These are phyloP conservation scores for Harpagoxenus sublaevis DNA, from an alignment of 2,888 invertebrate genomes.

Conservation along the genomic window DNA sequence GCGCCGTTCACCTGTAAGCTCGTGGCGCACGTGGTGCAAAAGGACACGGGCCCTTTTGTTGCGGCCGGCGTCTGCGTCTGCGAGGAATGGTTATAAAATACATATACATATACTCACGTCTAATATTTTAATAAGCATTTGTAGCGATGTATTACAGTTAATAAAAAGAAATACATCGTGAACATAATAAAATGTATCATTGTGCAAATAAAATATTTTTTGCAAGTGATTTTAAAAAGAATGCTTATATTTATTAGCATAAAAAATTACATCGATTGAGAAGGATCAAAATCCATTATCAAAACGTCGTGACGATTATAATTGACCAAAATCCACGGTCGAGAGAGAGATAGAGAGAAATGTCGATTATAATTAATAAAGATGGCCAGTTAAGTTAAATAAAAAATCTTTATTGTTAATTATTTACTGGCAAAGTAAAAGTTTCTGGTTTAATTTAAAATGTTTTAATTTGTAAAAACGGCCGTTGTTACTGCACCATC, in stretches of 20 bases:
- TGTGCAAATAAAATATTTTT: not conserved
- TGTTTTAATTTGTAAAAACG: not conserved
- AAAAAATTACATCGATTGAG: no score
- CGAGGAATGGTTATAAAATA: not conserved
- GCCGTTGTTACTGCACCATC: not conserved
- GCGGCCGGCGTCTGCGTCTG: not conserved
- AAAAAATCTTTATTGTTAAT: no score
- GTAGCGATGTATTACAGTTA: not conserved
- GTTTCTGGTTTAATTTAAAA: no score
- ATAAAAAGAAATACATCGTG: not conserved
- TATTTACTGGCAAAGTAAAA: no score
- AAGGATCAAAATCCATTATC: no score
- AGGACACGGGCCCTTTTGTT: not conserved
- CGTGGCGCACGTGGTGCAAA: not conserved
- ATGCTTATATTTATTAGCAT: no score
- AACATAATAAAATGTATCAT: not conserved
- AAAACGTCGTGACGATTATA: no score
- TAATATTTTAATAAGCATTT: not conserved
- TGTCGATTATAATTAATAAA: not conserved
- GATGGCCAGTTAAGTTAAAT: no score
- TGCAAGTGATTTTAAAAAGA: no score
- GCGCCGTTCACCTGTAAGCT: slow-evolving; percentile 22
- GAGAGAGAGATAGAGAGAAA: no score
- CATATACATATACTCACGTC: not conserved
- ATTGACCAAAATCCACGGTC: no score